phyloP scores from a whole-genome alignment of 64 coral and sea anemone species.

The Montipora foliosa region DNA sequence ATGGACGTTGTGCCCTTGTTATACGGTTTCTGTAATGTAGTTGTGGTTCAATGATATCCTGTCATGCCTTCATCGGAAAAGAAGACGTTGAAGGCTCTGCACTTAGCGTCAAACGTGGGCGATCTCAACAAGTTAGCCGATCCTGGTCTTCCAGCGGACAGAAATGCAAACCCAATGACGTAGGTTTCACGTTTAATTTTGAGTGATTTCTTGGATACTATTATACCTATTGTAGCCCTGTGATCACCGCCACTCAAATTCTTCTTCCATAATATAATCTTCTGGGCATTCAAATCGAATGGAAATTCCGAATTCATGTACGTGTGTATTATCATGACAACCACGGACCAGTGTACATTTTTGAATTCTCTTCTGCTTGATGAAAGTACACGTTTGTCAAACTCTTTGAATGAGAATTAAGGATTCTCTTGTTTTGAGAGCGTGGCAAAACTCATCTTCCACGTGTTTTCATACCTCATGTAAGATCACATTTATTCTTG shows the following conservation, averaged over 20 bases:
- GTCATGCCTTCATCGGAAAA: conserved; percentile 75
- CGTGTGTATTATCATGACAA: too few relatives aligned
- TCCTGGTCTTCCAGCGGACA: not conserved
- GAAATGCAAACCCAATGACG: conserved; percentile 13
- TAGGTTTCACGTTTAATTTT: not conserved
- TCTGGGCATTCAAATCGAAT: not conserved
- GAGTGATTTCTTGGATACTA: not conserved
- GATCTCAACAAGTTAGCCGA: conserved; percentile 61
- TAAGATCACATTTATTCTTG: too few relatives aligned
- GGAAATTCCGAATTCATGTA: not conserved
- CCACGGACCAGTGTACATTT: too few relatives aligned
- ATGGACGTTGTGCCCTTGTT: not conserved
- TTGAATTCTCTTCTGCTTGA: too few relatives aligned
- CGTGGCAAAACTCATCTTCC: too few relatives aligned
- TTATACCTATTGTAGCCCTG: not conserved
- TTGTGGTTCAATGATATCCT: not conserved
- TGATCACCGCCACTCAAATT: not conserved
- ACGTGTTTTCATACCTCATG: too few relatives aligned
- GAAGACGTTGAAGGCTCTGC: conserved; percentile 47
- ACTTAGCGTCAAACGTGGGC: conserved; percentile 27
- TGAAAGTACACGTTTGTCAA: too few relatives aligned
- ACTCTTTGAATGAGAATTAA: too few relatives aligned
- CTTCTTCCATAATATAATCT: not conserved
- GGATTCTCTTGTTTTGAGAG: too few relatives aligned
- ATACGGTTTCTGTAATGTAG: not conserved